Evolutionary conservation across 1,140 invertebrate genomes (phyloP), one percentile per base, ranked within the genome.

Genomic region (Hormaphis cornu): DNA sequence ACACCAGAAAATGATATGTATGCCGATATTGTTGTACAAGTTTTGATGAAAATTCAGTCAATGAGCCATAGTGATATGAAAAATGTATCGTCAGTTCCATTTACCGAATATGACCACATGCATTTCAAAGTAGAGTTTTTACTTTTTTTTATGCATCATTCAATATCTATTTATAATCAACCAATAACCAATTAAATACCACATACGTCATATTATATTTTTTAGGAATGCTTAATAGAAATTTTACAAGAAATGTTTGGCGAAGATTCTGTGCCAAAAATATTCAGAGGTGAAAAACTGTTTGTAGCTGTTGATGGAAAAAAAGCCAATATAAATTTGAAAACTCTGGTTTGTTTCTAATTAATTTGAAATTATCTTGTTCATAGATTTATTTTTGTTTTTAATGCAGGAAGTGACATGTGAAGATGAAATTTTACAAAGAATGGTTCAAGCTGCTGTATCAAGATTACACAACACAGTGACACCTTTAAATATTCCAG

Each of bases 1-100:
- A 93, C 90, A 76, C 95, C 95, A 12, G 88, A 97, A 20, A 91
- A 93, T 76, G 96, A 99, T 78, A 98, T 98, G 92, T 98, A 92
- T 79, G 94, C 96, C 1, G 96, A 99, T 82, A 89, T 95, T 20
- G 88, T 97, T 14, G 80, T 98, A 35, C 89, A 91, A 10, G 91
- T 85, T 46, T 66, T 66, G 6, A 66, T 66, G 61, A 66, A 46
- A 33, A 66, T 66, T 48, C 61, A 66, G 26, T 3, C 28, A 50
- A 66, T 66, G 61, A 50, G 20, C 14, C 44, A 66, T n/a, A 30
- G 61, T 8, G 61, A 66, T 71, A 78, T 82, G 75, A 75, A 84
- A 74, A 76, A 88, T 79, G 83, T 78, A 75, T 80, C 80, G 69
- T 85, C 80, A 69, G 82, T 79, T 72, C 83, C 81, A 74, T 85